These are phyloP conservation scores for Botia almorhae DNA, from an alignment of 2,797 vertebrate genomes.

Conservation along the genomic window DNA sequence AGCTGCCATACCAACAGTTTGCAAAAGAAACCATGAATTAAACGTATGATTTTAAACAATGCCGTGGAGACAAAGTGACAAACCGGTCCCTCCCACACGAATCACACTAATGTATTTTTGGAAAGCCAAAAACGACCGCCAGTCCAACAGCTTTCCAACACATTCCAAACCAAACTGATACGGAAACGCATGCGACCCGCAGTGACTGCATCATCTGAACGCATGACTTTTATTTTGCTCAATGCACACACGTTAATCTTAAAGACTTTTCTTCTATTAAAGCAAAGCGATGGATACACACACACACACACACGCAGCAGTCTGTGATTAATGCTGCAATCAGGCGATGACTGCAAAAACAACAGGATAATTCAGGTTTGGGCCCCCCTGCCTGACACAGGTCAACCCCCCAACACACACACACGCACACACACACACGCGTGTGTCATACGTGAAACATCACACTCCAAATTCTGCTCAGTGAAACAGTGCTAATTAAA, in stretches of 20 bases:
- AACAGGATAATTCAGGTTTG: constrained; percentile 73
- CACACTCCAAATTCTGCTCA: constrained; percentile 44
- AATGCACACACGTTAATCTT: constrained; percentile 80
- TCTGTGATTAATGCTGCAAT: constrained; percentile 81
- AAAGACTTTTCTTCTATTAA: constrained; percentile 80
- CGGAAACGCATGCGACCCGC: constrained; percentile 59
- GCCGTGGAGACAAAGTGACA: neutral
- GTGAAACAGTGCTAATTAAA: constrained; percentile 59
- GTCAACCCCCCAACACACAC: constrained; percentile 60
- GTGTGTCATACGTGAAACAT: constrained; percentile 45
- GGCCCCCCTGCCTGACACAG: constrained; percentile 65
- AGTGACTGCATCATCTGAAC: constrained; percentile 77
- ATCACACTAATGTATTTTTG: neutral
- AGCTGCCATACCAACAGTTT: neutral
- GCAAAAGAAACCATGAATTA: neutral
- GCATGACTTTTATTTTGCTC: constrained; percentile 81
- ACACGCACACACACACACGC: constrained; percentile 45
- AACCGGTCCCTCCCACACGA: constrained; percentile 50
- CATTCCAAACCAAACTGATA: neutral
- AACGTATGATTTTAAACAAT: constrained; percentile 3
- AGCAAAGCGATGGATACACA: constrained; percentile 68
- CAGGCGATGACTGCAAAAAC: constrained; percentile 76
- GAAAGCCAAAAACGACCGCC: neutral
- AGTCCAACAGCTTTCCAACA: neutral
- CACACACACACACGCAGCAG: constrained; percentile 67